Base-by-base conservation (phyloP, 2,113 vertebrate genomes). In the Bubo bubo region DNA sequence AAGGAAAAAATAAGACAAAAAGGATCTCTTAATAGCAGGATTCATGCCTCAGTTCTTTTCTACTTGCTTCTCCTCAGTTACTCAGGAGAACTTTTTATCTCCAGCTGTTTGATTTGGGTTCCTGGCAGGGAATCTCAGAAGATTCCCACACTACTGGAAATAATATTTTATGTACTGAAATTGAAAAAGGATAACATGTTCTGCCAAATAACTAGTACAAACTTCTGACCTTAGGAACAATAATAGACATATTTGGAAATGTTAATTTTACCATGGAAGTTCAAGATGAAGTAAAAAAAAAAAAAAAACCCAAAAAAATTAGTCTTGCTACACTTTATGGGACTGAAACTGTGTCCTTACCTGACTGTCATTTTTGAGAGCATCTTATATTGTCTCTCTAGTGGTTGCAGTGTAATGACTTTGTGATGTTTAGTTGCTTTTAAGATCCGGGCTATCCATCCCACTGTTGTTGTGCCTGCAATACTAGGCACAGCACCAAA, bases 111-210 rank as follows among this genome's bases (percentile, higher is more conserved):
- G 20, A 56, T 20, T 64, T 70, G 58, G 13, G 15, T 62, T 96
- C 13, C 49, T 90, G 91, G 79, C 81, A 82, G 34, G 41, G 74
- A 75, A 72, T 73, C 58, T 49, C 45, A 79, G 37, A 62, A 76
- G 81, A 93, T 87, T 93, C 88, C 50, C 90, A 86, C 83, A 80
- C 49, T 59, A 53, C 32, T 60, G 86, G 76, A 90, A 97, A 68
- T 34, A 87, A 45, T 79, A 64, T 86, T 93, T 82, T 64, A 85
- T 63, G 80, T 86, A 47, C 79, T 56, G 1, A 64, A 94, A 50
- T 68, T 92, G 66, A 79, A 87, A 86, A 80, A 91, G 87, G 83
- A 73, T 81, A 90, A 68, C 5, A 8, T 94, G 90, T 94, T 68
- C 90, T 97, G 86, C 53, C 56, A 92, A 94, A 64, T 11, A 74